Evolutionary conservation across 2,797 vertebrate species (phyloP).

Genomic region (Aselliscus stoliczkanus): DNA sequence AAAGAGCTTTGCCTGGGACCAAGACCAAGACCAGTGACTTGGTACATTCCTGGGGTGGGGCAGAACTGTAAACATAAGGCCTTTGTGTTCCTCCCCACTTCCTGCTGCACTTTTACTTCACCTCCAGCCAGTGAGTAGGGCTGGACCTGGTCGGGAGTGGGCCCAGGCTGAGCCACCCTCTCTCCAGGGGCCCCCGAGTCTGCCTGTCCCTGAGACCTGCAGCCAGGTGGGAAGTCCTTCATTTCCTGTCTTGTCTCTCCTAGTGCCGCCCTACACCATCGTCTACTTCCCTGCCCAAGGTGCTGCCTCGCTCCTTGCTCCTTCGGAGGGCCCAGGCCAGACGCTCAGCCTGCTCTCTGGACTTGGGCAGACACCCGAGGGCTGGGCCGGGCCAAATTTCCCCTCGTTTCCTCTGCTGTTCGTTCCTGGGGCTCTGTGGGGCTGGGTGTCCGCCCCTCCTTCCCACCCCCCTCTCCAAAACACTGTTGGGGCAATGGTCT

Average conservation of each 20-base stretch:
- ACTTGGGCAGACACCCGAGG: neutral
- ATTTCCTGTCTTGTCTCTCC: neutral
- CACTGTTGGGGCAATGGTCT: neutral
- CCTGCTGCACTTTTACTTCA: neutral
- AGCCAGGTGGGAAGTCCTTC: neutral
- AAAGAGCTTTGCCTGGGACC: neutral
- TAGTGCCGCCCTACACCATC: constrained; percentile 81
- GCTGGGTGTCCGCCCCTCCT: rapidly evolving
- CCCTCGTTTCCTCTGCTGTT: neutral
- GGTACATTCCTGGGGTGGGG: neutral
- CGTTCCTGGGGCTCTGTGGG: neutral
- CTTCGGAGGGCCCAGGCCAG: neutral
- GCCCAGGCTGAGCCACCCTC: neutral
- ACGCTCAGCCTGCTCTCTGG: rapidly evolving
- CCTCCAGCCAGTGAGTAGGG: neutral
- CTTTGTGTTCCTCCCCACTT: neutral
- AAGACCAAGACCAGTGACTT: neutral
- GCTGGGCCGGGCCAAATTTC: neutral
- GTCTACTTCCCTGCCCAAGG: constrained; percentile 83
- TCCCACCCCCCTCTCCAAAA: neutral
- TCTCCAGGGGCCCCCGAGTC: neutral
- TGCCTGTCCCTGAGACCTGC: neutral
- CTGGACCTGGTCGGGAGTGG: neutral
- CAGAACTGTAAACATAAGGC: neutral
- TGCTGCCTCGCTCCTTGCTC: constrained; percentile 29